phyloP scores from a whole-genome alignment of 2,797 vertebrate species.

The Discoglossus pictus region DNA sequence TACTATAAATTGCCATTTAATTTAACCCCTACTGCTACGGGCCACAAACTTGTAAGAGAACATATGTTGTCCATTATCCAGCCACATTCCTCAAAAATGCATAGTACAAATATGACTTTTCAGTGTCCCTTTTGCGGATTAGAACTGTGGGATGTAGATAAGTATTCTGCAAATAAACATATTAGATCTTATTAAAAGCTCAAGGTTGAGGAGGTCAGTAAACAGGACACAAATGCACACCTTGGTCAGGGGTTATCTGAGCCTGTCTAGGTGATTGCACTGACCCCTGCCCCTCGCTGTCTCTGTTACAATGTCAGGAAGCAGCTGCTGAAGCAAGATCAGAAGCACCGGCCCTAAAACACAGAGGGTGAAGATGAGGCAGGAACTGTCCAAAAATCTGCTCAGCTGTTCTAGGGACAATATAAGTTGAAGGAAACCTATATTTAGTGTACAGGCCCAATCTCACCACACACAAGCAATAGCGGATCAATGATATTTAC shows the following conservation, averaged over 20 bases:
- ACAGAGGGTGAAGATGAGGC: background rate
- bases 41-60: too few species aligned
- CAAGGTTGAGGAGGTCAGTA: background rate
- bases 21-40: too few species aligned
- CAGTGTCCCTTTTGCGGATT: too few species aligned
- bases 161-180: too few species aligned
- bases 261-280: constrained; percentile 63
- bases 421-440: constrained; percentile 4
- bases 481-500: too few species aligned
- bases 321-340: constrained; percentile 34
- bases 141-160: too few species aligned
- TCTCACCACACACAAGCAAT: background rate
- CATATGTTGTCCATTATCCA: too few species aligned
- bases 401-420: background rate
- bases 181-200: too few species aligned
- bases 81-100: too few species aligned
- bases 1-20: too few species aligned
- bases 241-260: background rate
- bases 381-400: constrained; percentile 1
- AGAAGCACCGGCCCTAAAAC: background rate
- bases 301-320: constrained; percentile 35
- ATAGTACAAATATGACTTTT: too few species aligned
- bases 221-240: constrained; percentile 33
- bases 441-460: background rate
- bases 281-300: constrained; percentile 23